Conservation (phyloP, 1,140 invertebrate species). For the Microvelia longipes region DNA sequence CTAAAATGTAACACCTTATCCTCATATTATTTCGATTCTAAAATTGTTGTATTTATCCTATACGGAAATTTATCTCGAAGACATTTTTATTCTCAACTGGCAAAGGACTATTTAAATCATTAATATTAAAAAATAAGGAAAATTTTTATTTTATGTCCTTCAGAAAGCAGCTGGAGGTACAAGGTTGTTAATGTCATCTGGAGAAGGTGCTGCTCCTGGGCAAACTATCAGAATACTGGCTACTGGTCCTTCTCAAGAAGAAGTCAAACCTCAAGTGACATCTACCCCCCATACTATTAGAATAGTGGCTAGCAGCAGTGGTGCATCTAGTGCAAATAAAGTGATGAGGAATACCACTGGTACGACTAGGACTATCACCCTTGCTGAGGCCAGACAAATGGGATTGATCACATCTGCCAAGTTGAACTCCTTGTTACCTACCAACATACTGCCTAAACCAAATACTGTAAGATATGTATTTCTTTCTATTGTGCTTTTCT, state of each 20-base stretch:
- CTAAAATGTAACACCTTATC: too few species aligned
- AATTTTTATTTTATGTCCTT: too few species aligned
- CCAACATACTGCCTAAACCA: neutral
- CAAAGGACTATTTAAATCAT: too few species aligned
- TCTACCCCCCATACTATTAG: neutral
- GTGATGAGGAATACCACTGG: conserved; percentile 12
- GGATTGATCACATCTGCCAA: conserved; percentile 39
- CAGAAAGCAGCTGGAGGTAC: neutral
- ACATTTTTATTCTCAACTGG: too few species aligned
- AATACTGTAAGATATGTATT: neutral
- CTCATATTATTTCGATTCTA: too few species aligned
- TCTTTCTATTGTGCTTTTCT: too few species aligned
- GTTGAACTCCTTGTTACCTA: conserved; percentile 37
- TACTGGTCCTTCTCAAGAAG: conserved; percentile 3
- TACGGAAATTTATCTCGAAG: too few species aligned
- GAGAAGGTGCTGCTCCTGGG: conserved; percentile 1
- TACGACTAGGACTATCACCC: conserved; percentile 50
- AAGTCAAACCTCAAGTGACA: neutral
- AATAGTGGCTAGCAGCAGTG: conserved; percentile 17
- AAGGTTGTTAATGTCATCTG: conserved; percentile 9
- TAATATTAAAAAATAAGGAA: too few species aligned
- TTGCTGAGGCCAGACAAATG: conserved; percentile 51
- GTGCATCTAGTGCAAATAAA: conserved; percentile 29
- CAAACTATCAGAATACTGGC: conserved; percentile 14
- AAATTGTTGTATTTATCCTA: too few species aligned